Evolutionary conservation across 2,113 vertebrate species (phyloP).

Genomic region (Carettochelys insculpta): DNA sequence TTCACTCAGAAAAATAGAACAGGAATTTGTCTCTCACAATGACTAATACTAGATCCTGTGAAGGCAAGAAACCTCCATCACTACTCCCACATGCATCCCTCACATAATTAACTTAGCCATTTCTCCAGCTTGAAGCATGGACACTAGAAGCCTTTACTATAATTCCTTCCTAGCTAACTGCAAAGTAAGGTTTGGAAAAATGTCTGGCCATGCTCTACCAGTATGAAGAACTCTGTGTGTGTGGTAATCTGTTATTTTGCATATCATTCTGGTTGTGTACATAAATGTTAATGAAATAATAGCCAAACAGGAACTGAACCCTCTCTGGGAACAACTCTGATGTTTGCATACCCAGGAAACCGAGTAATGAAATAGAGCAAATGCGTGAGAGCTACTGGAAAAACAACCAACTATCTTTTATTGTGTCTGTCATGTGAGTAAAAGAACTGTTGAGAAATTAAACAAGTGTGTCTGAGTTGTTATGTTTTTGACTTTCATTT

Average conservation of each 20-base stretch:
- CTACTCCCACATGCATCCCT: background rate
- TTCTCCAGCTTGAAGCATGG: background rate
- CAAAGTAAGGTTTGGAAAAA: slow-evolving; percentile 40
- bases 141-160: background rate
- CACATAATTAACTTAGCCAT: background rate
- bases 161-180: slow-evolving; percentile 21
- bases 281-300: slow-evolving; percentile 40
- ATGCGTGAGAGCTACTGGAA: slow-evolving; percentile 36
- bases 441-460: slow-evolving; percentile 51
- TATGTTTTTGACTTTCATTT: background rate
- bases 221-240: background rate
- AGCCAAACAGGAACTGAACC: slow-evolving; percentile 61
- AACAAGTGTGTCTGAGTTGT: slow-evolving; percentile 32
- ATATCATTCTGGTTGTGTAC: slow-evolving; percentile 9
- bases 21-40: background rate
- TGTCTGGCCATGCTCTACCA: slow-evolving; percentile 35
- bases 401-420: slow-evolving; percentile 59
- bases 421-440: slow-evolving; percentile 37
- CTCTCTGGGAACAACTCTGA: slow-evolving; percentile 66
- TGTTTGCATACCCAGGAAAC: slow-evolving; percentile 65
- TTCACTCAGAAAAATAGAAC: background rate
- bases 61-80: background rate
- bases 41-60: background rate
- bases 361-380: slow-evolving; percentile 55
- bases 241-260: slow-evolving; percentile 26